Base-by-base conservation (phyloP, 2,888 invertebrate genomes). In the Dasysyrphus albostriatus region DNA sequence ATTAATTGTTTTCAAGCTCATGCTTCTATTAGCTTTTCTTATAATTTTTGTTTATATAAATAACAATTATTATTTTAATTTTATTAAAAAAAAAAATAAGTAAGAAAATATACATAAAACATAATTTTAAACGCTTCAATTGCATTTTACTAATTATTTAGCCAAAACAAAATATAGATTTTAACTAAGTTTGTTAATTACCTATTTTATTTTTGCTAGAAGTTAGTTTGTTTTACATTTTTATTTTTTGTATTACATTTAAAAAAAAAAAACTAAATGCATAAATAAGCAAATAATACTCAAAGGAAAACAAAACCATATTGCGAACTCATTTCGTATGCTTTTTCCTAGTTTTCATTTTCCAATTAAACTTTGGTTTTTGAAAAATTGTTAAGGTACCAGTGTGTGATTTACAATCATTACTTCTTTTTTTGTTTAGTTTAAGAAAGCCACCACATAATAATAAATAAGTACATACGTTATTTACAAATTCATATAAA, bases 401-500 rank as follows among this genome's bases (percentile, higher is more conserved):
- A 47, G 24, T 29, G 49, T 59, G 34, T 74, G 37, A 37, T 39
- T 39, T 49, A 63, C 61, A 63, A 24, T 29, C 1, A 61, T 51
- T 37, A 12, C 29, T 65, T 19, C 42, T 16, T 42, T 49, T 14
- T 49, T 7, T 5, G 56, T 67, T 51, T 32, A 54, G 16, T 54
- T 32, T 34, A 80, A 80, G 42, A 72, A 81, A 70, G 77, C 77
- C 81, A 78, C 58, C 81, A 81, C 77, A 76, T 44, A 24, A 24
- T 44, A 24, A 24, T 24, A 67, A 51, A 74, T 77, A 69, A 37
- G 39, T 77, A 80, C 24, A 24, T 24, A 24, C 14, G 67, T 77
- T 81, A 81, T 85, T 74, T 82, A 85, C 82, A 82, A 72, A 58
- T 56, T 69, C 32, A 44, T 49, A 67, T 74, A 65, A 59, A 49